These are phyloP conservation scores for Aphyosemion australe DNA, from an alignment of 2,113 vertebrate genomes.

Conservation along the genomic window DNA sequence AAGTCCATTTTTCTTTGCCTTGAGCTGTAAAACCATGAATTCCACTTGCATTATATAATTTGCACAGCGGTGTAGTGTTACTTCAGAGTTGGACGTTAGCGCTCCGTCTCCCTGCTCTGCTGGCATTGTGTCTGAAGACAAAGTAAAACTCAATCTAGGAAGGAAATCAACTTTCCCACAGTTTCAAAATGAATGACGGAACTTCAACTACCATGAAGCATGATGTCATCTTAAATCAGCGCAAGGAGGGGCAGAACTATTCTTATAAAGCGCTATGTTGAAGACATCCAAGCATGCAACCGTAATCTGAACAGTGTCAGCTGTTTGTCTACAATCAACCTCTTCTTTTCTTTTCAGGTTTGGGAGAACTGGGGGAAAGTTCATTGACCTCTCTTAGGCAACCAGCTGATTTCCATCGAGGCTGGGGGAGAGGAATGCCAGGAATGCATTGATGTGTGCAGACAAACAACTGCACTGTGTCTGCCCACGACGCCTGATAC, in stretches of 20 bases:
- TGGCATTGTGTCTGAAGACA: constrained; percentile 20
- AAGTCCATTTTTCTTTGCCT: neutral
- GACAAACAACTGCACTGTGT: constrained; percentile 89
- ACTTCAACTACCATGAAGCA: constrained; percentile 36
- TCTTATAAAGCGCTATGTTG: constrained; percentile 27
- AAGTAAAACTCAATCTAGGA: constrained; percentile 19
- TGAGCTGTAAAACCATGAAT: neutral
- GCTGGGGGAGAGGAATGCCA: constrained; percentile 89
- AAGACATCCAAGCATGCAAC: neutral
- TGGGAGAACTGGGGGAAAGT: constrained; percentile 85
- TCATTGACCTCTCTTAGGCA: constrained; percentile 88
- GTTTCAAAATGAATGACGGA: constrained; percentile 45
- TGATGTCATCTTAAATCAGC: constrained; percentile 48
- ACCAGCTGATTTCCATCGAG: constrained; percentile 93
- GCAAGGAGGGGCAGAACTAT: constrained; percentile 1
- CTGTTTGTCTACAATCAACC: neutral
- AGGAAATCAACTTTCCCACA: constrained; percentile 31
- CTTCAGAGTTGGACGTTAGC: neutral
- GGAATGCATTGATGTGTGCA: constrained; percentile 95
- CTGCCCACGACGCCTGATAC: constrained; percentile 66
- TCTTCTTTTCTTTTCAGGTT: constrained; percentile 38
- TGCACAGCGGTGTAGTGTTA: neutral
- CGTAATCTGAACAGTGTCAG: neutral
- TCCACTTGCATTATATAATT: neutral
- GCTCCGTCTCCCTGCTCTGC: neutral